These are phyloP conservation scores for Mylabris phalerata DNA, from an alignment of 1,140 invertebrate species.

Conservation along the genomic window DNA sequence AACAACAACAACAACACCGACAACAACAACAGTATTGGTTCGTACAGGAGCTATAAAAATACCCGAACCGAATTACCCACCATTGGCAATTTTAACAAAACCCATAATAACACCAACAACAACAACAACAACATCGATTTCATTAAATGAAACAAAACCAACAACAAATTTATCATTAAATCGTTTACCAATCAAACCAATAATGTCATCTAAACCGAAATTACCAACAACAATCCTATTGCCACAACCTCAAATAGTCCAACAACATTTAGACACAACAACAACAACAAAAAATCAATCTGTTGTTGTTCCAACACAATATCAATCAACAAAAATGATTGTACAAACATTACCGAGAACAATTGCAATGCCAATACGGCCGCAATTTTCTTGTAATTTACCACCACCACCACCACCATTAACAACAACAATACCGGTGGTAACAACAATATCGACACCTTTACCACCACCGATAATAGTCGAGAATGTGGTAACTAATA, in stretches of 20 bases:
- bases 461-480: no score
- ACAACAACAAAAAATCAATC: constrained; percentile 28
- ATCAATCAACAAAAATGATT: constrained; percentile 26
- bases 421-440: no score
- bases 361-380: constrained; percentile 2
- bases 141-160: no score
- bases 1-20: constrained; percentile 6
- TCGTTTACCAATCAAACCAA: constrained; percentile 47
- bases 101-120: constrained; percentile 12
- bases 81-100: background rate
- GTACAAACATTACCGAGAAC: constrained; percentile 14
- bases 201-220: constrained; percentile 50
- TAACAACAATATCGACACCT: background rate
- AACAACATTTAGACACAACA: constrained; percentile 24
- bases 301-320: constrained; percentile 17
- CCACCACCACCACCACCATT: background rate
- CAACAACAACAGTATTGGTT: constrained; percentile 6
- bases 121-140: background rate
- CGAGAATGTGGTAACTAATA: background rate
- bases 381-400: constrained; percentile 22
- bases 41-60: constrained; percentile 39
- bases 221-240: constrained; percentile 44
- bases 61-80: constrained; percentile 5
- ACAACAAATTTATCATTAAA: constrained; percentile 18
- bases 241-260: constrained; percentile 41